These are phyloP conservation scores for Lates japonicus DNA, from an alignment of 2,797 vertebrate genomes.

Conservation along the genomic window DNA sequence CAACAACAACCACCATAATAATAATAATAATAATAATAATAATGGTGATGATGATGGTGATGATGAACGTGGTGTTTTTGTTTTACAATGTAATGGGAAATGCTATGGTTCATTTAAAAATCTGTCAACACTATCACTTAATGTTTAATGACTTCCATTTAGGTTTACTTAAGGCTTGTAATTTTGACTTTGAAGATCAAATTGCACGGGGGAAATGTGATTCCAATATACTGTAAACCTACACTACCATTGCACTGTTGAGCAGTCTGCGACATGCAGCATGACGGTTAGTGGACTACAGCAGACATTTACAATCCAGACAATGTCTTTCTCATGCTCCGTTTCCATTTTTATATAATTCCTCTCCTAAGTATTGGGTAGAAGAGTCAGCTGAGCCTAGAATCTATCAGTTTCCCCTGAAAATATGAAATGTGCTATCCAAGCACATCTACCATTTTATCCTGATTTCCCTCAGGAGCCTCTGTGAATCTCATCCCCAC, in stretches of 20 bases:
- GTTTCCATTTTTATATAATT: constrained; percentile 52
- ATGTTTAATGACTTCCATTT: background rate
- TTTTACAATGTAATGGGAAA: background rate
- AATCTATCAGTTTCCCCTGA: constrained; percentile 50
- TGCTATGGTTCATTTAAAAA: background rate
- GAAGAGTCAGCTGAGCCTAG: constrained; percentile 34
- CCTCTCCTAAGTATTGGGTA: constrained; percentile 53
- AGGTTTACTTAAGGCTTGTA: background rate
- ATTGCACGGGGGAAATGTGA: background rate
- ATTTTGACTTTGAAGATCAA: background rate
- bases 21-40: background rate
- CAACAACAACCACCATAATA: background rate
- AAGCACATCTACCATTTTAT: constrained; percentile 65
- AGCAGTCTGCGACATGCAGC: constrained; percentile 28
- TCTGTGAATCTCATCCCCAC: constrained; percentile 71
- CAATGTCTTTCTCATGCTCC: constrained; percentile 45
- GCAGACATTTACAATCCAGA: constrained; percentile 46
- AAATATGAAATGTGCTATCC: constrained; percentile 69
- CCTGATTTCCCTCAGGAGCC: constrained; percentile 73
- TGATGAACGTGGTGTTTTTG: background rate
- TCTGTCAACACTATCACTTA: background rate
- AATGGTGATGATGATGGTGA: too few relatives aligned
- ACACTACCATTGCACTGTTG: constrained; percentile 15
- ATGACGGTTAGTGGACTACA: constrained; percentile 28
- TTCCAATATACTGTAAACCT: constrained; percentile 6